A percentile compares a stretch with the other conserved stretches of the same genome.
Conservation (phyloP, 2,113 vertebrate species). For the Tenebrosternarchus preto region DNA sequence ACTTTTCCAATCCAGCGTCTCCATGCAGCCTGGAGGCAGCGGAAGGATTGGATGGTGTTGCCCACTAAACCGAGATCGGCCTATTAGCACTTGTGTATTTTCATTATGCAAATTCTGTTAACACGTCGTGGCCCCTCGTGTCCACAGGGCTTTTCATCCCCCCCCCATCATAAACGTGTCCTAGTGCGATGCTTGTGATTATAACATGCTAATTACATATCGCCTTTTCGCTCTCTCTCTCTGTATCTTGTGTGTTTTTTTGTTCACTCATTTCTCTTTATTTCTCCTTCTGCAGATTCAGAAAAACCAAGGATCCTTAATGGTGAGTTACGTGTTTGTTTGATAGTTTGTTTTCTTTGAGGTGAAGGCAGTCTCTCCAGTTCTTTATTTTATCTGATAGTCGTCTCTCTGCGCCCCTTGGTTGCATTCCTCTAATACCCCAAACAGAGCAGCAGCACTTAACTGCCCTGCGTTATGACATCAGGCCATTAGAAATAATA, state of each 20-base stretch:
- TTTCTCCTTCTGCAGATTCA: conserved; percentile 88
- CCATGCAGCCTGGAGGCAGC: conserved; percentile 91
- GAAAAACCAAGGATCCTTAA: conserved; percentile 99
- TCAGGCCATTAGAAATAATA: conserved; percentile 96
- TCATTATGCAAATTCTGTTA: conserved; percentile 99
- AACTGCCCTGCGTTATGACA: conserved; percentile 93
- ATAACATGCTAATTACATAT: conserved; percentile 99
- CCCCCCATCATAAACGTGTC: conserved; percentile 99
- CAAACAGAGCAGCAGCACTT: conserved; percentile 86
- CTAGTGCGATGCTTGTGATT: conserved; percentile 98
- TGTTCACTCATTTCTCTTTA: conserved; percentile 58
- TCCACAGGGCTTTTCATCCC: conserved; percentile 98
- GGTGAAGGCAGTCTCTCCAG: conserved; percentile 71
- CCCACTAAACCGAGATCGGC: conserved; percentile 91
- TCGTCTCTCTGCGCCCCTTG: conserved; percentile 87
- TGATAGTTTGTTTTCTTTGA: conserved; percentile 77
- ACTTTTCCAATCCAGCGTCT: conserved; percentile 78
- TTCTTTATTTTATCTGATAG: conserved; percentile 87
- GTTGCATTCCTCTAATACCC: conserved; percentile 89
- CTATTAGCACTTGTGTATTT: conserved; percentile 99
- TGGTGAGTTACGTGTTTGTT: conserved; percentile 80
- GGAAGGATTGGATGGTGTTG: conserved; percentile 76
- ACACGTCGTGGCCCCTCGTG: conserved; percentile 94
- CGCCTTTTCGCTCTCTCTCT: conserved; percentile 75
- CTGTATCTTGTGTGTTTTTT: conserved; percentile 65